Percentiles rank a stretch among this genome's conserved stretches.
Conservation (phyloP, 2,113 vertebrate genomes). For the Megaptera novaeangliae region DNA sequence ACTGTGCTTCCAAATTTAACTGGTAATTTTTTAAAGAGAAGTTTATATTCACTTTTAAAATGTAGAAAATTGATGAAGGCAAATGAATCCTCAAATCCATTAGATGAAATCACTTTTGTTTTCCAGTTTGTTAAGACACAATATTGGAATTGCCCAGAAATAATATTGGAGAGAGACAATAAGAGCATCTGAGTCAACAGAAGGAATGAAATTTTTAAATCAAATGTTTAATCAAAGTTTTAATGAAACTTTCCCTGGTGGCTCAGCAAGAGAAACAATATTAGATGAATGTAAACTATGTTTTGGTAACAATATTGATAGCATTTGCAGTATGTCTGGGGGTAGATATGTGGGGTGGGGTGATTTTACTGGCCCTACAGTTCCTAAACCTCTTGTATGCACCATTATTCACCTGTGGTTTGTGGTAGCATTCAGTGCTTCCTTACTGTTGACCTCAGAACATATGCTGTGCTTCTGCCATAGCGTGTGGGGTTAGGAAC, state of each 20-base stretch:
- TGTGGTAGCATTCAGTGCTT: background rate
- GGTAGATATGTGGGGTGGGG: background rate
- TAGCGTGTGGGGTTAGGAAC: background rate
- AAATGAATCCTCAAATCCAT: slow-evolving; percentile 1
- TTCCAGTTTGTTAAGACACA: slow-evolving; percentile 31
- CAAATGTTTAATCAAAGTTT: background rate
- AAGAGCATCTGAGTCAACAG: background rate
- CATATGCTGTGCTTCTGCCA: background rate
- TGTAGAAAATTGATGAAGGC: slow-evolving; percentile 21
- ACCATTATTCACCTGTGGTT: background rate
- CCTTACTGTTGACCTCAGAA: background rate
- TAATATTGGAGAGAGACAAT: background rate
- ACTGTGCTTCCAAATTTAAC: background rate
- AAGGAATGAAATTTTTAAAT: background rate
- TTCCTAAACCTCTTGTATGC: background rate
- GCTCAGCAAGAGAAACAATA: background rate
- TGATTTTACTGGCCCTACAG: background rate
- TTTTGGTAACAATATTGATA: background rate
- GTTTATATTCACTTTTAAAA: slow-evolving; percentile 12
- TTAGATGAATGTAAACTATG: background rate
- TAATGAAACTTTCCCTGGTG: background rate
- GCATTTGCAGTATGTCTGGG: background rate
- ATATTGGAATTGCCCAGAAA: background rate
- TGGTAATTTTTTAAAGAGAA: background rate
- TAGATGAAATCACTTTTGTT: slow-evolving; percentile 35